Percentiles rank a stretch among this genome's conserved stretches.
phyloP scores from a whole-genome alignment of 1,140 invertebrate genomes.

The Luehdorfia chinensis region DNA sequence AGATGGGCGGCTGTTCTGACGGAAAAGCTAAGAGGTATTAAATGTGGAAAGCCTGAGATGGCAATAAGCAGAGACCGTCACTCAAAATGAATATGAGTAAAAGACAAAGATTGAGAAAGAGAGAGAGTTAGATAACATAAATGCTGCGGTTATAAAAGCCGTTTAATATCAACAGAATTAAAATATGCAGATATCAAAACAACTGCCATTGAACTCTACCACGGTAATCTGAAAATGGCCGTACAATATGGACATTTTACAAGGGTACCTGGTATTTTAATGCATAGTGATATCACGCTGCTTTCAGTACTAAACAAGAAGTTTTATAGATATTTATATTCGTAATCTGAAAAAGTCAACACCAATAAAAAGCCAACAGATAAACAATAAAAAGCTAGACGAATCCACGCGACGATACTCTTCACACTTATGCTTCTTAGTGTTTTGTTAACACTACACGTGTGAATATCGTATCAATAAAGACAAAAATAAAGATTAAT shows the following conservation, averaged over 20 bases:
- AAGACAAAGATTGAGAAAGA: too few species aligned
- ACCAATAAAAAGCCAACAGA: constrained; percentile 14
- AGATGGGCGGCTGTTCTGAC: too few species aligned
- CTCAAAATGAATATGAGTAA: too few species aligned
- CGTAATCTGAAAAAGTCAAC: not conserved
- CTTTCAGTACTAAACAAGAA: constrained; percentile 1
- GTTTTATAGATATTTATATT: constrained; percentile 5
- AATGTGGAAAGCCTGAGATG: too few species aligned
- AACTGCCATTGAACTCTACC: too few species aligned
- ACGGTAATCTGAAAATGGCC: not conserved
- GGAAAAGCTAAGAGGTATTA: too few species aligned
- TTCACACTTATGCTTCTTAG: constrained; percentile 23
- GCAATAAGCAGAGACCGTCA: too few species aligned
- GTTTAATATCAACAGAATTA: too few species aligned
- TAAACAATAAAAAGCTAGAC: constrained; percentile 41
- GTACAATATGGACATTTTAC: not conserved
- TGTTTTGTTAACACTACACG: constrained; percentile 37
- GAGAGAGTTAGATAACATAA: too few species aligned
- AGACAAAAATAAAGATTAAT: constrained; percentile 54
- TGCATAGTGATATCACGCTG: not conserved
- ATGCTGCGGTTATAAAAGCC: too few species aligned
- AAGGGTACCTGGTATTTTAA: too few species aligned
- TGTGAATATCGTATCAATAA: constrained; percentile 45
- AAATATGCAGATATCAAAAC: too few species aligned
- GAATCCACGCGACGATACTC: constrained; percentile 26